phyloP scores from a whole-genome alignment of 2,888 invertebrate species.

The Nasonovia ribisnigri region DNA sequence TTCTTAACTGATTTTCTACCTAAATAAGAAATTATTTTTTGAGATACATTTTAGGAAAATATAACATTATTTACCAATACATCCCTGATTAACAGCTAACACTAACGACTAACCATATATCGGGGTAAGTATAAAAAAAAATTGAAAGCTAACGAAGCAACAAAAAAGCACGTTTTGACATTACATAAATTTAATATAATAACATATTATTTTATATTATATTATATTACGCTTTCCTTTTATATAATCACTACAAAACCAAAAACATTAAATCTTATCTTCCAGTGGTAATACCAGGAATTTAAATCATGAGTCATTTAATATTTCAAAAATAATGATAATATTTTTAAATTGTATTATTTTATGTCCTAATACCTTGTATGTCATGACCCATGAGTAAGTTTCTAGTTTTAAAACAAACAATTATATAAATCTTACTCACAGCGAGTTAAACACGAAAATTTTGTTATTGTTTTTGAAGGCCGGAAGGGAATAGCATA shows the following conservation, averaged over 20 bases:
- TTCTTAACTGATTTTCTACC: too few relatives aligned
- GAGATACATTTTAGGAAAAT: too few relatives aligned
- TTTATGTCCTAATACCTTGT: not conserved
- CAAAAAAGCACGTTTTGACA: not conserved
- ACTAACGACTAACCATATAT: not conserved
- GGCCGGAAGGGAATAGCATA: not conserved
- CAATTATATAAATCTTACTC: not conserved
- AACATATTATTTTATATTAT: not conserved
- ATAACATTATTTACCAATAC: too few relatives aligned
- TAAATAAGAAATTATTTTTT: too few relatives aligned
- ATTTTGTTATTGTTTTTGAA: not conserved
- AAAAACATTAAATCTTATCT: not conserved
- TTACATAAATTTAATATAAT: not conserved
- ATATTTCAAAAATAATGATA: not conserved
- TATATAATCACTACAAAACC: not conserved
- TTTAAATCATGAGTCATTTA: not conserved
- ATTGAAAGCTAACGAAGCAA: not conserved
- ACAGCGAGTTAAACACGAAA: not conserved
- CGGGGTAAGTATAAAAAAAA: not conserved
- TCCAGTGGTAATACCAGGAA: not conserved
- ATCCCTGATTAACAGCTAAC: too few relatives aligned
- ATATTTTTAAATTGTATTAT: not conserved
- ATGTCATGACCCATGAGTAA: not conserved
- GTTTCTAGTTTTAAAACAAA: not conserved
- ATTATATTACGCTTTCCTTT: not conserved